These are phyloP conservation scores for Cephonodes hylas DNA, from an alignment of 2,888 invertebrate genomes.

Conservation along the genomic window DNA sequence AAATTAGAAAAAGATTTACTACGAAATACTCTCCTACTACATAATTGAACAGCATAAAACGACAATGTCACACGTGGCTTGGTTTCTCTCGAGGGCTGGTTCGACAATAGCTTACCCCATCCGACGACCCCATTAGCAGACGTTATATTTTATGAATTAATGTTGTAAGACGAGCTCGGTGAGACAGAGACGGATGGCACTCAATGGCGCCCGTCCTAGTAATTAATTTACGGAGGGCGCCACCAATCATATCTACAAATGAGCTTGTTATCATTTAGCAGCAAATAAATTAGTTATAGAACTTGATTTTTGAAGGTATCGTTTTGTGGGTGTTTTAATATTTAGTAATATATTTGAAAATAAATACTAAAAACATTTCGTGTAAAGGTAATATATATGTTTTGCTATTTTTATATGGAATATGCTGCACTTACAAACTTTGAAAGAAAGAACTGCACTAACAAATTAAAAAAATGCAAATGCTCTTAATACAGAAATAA, in stretches of 20 bases:
- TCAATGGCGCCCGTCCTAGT: conserved; percentile 34
- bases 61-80: background rate
- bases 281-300: background rate
- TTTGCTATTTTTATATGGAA: too few relatives aligned
- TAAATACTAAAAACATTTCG: too few relatives aligned
- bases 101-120: conserved; percentile 30
- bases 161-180: conserved; percentile 32
- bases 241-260: conserved; percentile 31
- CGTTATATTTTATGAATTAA: conserved; percentile 37
- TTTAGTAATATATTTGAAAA: too few relatives aligned
- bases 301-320: too few relatives aligned
- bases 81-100: background rate
- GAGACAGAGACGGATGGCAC: conserved; percentile 32
- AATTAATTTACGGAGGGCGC: conserved; percentile 35
- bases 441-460: too few relatives aligned
- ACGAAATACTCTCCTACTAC: background rate
- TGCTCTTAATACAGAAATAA: too few relatives aligned
- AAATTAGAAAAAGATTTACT: too few relatives aligned
- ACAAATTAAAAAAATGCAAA: too few relatives aligned
- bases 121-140: conserved; percentile 52
- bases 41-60: background rate
- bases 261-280: conserved; percentile 25
- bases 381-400: too few relatives aligned
- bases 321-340: too few relatives aligned
- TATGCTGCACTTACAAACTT: too few relatives aligned